Base-by-base conservation (phyloP, 2,888 invertebrate genomes). In the Linyphia triangularis region DNA sequence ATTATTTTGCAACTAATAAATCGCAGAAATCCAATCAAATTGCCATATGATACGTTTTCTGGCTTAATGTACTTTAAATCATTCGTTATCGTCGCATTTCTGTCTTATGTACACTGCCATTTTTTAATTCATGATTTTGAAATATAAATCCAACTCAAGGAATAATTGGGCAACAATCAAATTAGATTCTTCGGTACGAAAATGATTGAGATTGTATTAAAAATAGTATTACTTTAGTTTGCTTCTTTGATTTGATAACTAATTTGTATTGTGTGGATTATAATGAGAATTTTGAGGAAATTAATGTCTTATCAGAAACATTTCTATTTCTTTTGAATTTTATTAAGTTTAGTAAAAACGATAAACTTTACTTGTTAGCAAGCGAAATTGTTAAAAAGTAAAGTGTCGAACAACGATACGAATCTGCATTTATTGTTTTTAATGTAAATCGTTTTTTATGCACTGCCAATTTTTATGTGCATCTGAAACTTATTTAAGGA, bases 1-100 rank as follows among this genome's bases (percentile, higher is more conserved):
- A 75, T 75, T 59, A 75, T 59, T 61, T 61, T 37, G 19, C 22
- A 51, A 51, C 28, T 51, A 75, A 75, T 75, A 75, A 75, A 37
- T 61, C 24, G 28, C 10, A 26, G 51, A 43, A 51, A 61, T 19
- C 5, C 16, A 75, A 33, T 22, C 26, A 24, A 19, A 19, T 69
- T 24, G 40, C 19, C 40, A 40, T 26, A 26, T 28, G n/a, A 28
- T 63, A n/a, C 63, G 24, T 63, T 63, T 63, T 63, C n/a, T 51
- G 9, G 51, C 13, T n/a, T 51, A n/a, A 51, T 51, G 5, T 51
- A 51, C 51, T 51, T 51, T 16, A 5, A n/a, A n/a, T 51, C 51
- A n/a, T 51, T 51, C n/a, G 51, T 51, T 51, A 51, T 51, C 51
- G 13, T 51, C 51, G 13, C 51, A n/a, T 51, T 51, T 51, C 51